Percentiles rank a stretch among this genome's conserved stretches.
phyloP scores from a whole-genome alignment of 1,140 invertebrate species.

The Sesamia nonagrioides region DNA sequence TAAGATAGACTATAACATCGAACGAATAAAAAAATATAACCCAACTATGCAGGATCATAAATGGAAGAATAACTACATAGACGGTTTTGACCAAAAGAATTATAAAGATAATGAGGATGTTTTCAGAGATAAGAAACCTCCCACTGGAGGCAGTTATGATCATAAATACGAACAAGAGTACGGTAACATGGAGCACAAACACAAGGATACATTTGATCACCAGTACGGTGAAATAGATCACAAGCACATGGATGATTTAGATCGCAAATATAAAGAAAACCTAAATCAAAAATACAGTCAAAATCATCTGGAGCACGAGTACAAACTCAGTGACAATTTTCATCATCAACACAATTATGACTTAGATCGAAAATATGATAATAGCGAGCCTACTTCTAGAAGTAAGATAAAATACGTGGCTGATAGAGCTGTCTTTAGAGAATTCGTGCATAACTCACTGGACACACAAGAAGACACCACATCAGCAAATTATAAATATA shows the following conservation, averaged over 20 bases:
- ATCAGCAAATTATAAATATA: conserved; percentile 5
- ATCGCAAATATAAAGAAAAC: conserved; percentile 31
- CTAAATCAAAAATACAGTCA: background rate
- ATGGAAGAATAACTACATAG: conserved; percentile 7
- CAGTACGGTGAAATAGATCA: background rate
- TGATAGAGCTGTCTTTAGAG: background rate
- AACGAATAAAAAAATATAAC: background rate
- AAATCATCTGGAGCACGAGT: background rate
- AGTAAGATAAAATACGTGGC: background rate
- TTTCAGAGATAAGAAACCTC: background rate
- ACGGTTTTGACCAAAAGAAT: background rate
- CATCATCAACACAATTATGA: background rate
- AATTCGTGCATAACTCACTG: background rate
- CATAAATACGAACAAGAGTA: background rate
- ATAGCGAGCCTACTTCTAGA: background rate
- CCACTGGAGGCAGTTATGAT: background rate
- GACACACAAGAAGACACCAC: conserved; percentile 2
- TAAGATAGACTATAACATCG: background rate
- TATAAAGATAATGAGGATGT: conserved; percentile 3
- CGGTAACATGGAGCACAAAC: background rate
- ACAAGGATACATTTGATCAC: background rate
- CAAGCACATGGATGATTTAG: conserved; percentile 6
- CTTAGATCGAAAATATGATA: background rate
- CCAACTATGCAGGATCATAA: background rate
- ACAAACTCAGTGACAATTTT: background rate